Conservation (phyloP, 2,888 invertebrate species). For the Pristionchus arcanus region DNA sequence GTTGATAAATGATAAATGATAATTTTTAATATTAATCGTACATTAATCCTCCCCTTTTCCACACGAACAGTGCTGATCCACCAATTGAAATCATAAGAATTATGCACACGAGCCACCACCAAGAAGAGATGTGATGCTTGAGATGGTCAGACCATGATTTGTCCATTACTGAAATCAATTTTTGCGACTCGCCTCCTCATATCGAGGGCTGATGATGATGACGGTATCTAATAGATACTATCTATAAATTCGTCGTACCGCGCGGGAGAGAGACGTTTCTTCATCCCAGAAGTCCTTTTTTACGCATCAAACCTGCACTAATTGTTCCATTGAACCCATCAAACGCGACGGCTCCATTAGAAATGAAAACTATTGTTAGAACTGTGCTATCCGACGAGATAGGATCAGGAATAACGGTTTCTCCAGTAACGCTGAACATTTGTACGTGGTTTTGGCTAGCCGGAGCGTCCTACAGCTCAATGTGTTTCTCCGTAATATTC, state of each 20-base stretch:
- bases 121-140: background rate
- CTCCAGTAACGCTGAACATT: conserved; percentile 14
- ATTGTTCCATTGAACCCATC: conserved; percentile 51
- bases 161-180: conserved; percentile 37
- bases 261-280: background rate
- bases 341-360: conserved; percentile 2
- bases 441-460: too few relatives aligned
- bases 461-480: background rate
- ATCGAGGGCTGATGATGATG: too few relatives aligned
- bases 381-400: background rate
- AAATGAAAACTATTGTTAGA: background rate
- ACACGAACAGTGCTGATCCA: background rate
- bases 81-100: background rate
- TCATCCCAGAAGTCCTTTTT: background rate
- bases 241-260: too few relatives aligned
- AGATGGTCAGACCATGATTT: conserved; percentile 5
- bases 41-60: background rate
- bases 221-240: background rate
- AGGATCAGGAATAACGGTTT: background rate
- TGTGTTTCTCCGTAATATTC: conserved; percentile 28
- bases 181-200: background rate
- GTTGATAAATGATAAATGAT: background rate
- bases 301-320: background rate
- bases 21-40: too few relatives aligned
- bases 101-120: conserved; percentile 16